Evolutionary conservation across 2,888 invertebrate genomes (phyloP), one percentile per base, ranked within the genome.

Genomic region (Drosophila nigricruria): DNA sequence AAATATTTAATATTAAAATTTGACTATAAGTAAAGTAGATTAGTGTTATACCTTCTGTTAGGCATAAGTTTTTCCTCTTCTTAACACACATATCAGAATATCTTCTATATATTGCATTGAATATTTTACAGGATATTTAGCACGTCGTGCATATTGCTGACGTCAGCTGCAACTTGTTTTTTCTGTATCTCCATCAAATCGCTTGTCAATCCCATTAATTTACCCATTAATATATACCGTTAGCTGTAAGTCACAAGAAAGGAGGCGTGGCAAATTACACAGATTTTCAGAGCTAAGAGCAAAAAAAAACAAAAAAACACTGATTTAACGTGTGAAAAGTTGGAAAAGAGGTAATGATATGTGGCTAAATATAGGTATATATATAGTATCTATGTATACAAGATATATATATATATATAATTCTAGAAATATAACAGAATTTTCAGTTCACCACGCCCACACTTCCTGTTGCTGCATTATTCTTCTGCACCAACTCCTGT

Each of bases 151-250:
- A 25, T 6, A 2, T 9, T 25, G 8, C 0, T 25, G 6, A 2
- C 5, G 2, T 14, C 3, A 30, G 2, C 1, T 5, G 4, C 2
- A 16, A 12, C 16, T 34, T 61, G n/a, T 52, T 65, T 57, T 54
- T 32, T 34, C 45, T 43, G 40, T 40, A 56, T 59, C 30, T 56
- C n/a, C 70, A 70, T 70, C 71, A 63, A 81, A 83, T 76, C 70
- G 87, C 84, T 73, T 84, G 84, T 87, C 82, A 81, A 82, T 82
- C 82, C 75, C 72, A 64, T 43, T 60, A 20, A 16, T 61, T 50
- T 20, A 40, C 3, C 18, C n/a, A 75, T 81, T 81, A 82, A 82
- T 84, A n/a, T 82, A 84, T 57, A 79, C 52, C 59, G 75, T 66
- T 60, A 60, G 76, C 32, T 50, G 45, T 9, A 20, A 38, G 38